A percentile compares a stretch with the other conserved stretches of the same genome.
Conservation (phyloP, 2,113 vertebrate genomes). For the Antennarius striatus region DNA sequence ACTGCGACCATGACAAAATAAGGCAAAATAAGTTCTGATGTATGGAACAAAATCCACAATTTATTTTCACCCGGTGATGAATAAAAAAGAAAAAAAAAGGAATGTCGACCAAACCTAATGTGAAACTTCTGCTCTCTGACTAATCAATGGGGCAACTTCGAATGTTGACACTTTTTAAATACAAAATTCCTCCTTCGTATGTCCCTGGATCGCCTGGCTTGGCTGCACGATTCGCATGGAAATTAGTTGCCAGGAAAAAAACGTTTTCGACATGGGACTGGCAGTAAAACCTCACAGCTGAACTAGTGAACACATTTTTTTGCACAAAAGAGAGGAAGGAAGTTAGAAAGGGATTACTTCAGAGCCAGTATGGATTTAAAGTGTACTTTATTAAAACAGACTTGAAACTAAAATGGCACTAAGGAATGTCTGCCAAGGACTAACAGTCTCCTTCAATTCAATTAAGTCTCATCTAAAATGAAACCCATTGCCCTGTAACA, state of each 20-base stretch:
- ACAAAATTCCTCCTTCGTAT: background rate
- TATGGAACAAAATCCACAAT: too few relatives aligned
- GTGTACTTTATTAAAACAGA: too few relatives aligned
- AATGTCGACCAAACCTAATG: background rate
- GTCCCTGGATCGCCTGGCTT: background rate
- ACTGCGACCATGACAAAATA: too few relatives aligned
- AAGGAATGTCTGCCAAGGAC: too few relatives aligned
- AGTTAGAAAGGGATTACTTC: background rate
- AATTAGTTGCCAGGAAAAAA: conserved; percentile 10
- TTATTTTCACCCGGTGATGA: too few relatives aligned
- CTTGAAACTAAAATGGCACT: too few relatives aligned
- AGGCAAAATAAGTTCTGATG: too few relatives aligned
- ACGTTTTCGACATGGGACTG: conserved; percentile 23
- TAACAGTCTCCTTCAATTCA: too few relatives aligned
- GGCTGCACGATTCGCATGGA: background rate
- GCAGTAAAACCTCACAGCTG: conserved; percentile 32
- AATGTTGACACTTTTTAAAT: conserved; percentile 1
- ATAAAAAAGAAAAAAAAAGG: too few relatives aligned
- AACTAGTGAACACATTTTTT: conserved; percentile 26
- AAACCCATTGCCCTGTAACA: too few relatives aligned
- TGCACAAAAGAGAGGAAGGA: conserved; percentile 23
- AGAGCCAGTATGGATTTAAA: background rate
- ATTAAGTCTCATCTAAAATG: too few relatives aligned
- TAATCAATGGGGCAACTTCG: background rate
- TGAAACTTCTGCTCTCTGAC: too few relatives aligned